Percentiles rank a stretch among this genome's conserved stretches.
These are phyloP conservation scores for Cassiopea xamachana DNA, from an alignment of 30 jellyfish, hydroid and myxozoan genomes.

Conservation along the genomic window DNA sequence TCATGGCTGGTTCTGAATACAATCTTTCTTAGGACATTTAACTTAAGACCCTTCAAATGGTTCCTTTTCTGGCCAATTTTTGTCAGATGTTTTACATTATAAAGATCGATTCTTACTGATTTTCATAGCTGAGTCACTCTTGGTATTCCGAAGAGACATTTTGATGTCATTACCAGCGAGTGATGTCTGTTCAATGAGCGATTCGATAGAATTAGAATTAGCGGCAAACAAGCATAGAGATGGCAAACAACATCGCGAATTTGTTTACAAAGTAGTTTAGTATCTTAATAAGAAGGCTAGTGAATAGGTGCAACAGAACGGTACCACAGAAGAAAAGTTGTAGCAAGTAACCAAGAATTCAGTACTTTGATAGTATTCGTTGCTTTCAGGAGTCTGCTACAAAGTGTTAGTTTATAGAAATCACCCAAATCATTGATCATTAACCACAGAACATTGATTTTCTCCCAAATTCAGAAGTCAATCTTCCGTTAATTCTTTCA, in stretches of 20 bases:
- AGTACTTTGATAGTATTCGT: too few species aligned
- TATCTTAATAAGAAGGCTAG: too few species aligned
- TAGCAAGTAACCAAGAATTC: too few species aligned
- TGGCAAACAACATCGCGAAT: not conserved
- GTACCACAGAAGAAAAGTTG: too few species aligned
- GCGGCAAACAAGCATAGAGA: constrained; percentile 1
- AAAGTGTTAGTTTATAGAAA: too few species aligned
- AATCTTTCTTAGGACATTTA: not conserved
- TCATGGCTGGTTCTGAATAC: not conserved
- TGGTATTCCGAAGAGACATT: constrained; percentile 18
- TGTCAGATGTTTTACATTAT: not conserved
- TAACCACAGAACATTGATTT: too few species aligned
- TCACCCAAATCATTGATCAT: too few species aligned
- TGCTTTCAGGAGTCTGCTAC: too few species aligned
- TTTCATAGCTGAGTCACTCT: constrained; percentile 4
- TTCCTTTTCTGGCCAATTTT: not conserved
- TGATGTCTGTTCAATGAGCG: not conserved
- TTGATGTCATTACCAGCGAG: constrained; percentile 21
- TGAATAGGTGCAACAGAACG: too few species aligned
- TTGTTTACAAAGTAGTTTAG: too few species aligned
- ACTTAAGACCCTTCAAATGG: constrained; percentile 9
- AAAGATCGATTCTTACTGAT: constrained; percentile 1
- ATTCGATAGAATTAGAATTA: not conserved
- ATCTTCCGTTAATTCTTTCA: too few species aligned
- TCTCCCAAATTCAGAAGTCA: too few species aligned